Base-by-base conservation (phyloP, 2,113 vertebrate genomes). In the Rhadina sibilatrix region DNA sequence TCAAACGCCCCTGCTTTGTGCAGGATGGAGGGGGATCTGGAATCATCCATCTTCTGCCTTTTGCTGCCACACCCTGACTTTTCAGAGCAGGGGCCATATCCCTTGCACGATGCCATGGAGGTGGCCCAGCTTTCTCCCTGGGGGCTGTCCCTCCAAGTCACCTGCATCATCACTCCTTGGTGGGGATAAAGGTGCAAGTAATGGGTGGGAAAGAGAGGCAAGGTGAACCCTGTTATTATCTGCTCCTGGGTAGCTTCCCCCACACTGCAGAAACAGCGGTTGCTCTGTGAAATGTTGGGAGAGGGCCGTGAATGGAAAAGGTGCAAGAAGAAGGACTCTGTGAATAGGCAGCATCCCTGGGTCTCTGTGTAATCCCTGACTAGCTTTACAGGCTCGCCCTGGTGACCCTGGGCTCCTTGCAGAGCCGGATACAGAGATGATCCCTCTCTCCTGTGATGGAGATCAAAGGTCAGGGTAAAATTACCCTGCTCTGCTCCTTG, bases 391-490 rank as follows among this genome's bases (percentile, higher is more conserved):
- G 22, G 74, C 80, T 95, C 6, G 23, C 82, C 83, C 91, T 72
- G 91, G 91, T 97, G 93, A 96, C 95, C 97, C 92, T 68, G 59
- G 92, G 76, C 90, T 94, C 70, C 96, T 97, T 90, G 83, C 75
- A 96, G 90, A 96, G 89, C 93, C 38, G 92, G 95, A 94, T 96
- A 90, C 90, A 91, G 95, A 93, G 96, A 96, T 97, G 95, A 97
- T 97, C 96, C 38, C 64, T 75, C 65, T 91, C 79, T 78, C 83
- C 79, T 82, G 72, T 31, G 76, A 50, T 64, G 44, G 83, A 94
- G 96, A 96, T 96, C 96, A 97, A 96, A 97, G 94, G 80, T 87
- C 89, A 93, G 30, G 91, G 76, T 89, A 97, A 96, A 96, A 97
- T 89, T 96, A 95, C 86, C 92, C 92, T 83, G 66, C 90, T 95